These are phyloP conservation scores for Camarhynchus parvulus DNA, from an alignment of 2,113 vertebrate species.

Conservation along the genomic window DNA sequence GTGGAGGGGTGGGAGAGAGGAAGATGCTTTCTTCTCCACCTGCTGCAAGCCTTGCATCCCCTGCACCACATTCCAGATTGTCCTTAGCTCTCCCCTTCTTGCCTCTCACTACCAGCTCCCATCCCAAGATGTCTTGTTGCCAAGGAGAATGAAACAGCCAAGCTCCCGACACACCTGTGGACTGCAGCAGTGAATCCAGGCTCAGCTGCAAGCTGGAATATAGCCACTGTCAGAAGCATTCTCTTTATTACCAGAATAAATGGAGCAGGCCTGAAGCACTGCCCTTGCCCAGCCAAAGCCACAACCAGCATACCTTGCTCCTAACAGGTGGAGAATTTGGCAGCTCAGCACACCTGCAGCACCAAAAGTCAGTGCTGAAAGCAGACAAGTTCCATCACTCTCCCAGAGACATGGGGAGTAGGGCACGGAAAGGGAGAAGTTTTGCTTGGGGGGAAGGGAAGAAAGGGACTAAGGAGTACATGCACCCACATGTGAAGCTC, in stretches of 20 bases:
- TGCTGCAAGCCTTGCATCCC: not conserved
- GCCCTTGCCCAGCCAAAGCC: not conserved
- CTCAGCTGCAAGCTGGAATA: not conserved
- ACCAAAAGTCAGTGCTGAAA: not conserved
- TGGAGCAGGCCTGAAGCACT: not conserved
- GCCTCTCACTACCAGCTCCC: not conserved
- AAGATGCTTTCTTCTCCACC: not conserved
- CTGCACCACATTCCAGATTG: accelerated
- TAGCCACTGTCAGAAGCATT: not conserved
- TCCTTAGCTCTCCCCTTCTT: not conserved
- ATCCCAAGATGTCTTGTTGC: not conserved
- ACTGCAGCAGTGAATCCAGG: not conserved
- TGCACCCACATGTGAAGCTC: slow-evolving; percentile 37
- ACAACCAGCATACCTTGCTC: not conserved
- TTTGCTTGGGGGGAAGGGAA: not conserved
- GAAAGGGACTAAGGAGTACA: not conserved
- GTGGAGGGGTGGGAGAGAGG: accelerated
- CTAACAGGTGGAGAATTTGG: not conserved
- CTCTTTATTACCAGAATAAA: not conserved
- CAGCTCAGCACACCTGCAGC: not conserved
- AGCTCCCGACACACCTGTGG: not conserved
- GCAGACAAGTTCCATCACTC: not conserved
- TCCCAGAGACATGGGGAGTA: accelerated
- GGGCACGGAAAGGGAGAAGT: not conserved
- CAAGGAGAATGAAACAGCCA: not conserved